Conservation (phyloP, 2,797 vertebrate species). For the Characodon lateralis region DNA sequence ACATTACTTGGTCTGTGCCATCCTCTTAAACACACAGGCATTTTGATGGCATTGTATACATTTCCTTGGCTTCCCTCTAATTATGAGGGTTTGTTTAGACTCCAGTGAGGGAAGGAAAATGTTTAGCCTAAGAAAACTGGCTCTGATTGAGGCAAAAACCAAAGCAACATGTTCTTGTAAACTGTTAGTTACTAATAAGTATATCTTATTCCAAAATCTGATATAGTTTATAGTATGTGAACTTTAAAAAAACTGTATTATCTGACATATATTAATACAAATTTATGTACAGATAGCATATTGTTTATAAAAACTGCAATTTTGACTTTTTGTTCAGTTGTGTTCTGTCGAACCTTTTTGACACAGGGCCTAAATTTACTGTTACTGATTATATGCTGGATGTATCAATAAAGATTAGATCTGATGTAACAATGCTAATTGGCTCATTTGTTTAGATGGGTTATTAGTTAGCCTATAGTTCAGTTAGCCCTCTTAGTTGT, state of each 20-base stretch:
- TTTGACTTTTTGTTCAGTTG: neutral
- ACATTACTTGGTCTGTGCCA: slow-evolving; percentile 13
- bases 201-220: neutral
- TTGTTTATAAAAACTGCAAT: neutral
- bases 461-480: too few species aligned
- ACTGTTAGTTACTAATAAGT: neutral
- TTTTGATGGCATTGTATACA: slow-evolving; percentile 30
- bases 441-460: too few species aligned
- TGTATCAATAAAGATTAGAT: too few species aligned
- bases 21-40: slow-evolving; percentile 47
- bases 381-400: too few species aligned
- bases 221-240: neutral
- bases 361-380: too few species aligned
- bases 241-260: too few species aligned
- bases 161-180: neutral
- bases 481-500: too few species aligned
- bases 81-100: slow-evolving; percentile 56
- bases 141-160: slow-evolving; percentile 8
- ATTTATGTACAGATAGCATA: neutral
- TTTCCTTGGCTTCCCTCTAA: slow-evolving; percentile 23
- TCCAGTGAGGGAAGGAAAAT: slow-evolving; percentile 27
- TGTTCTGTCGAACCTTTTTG: neutral
- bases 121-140: slow-evolving; percentile 17
- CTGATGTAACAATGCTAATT: too few species aligned
- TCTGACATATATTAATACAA: neutral